Evolutionary conservation across 2,888 invertebrate species (phyloP), one percentile per base, ranked within the genome.

Genomic region (Atethmia centrago): DNA sequence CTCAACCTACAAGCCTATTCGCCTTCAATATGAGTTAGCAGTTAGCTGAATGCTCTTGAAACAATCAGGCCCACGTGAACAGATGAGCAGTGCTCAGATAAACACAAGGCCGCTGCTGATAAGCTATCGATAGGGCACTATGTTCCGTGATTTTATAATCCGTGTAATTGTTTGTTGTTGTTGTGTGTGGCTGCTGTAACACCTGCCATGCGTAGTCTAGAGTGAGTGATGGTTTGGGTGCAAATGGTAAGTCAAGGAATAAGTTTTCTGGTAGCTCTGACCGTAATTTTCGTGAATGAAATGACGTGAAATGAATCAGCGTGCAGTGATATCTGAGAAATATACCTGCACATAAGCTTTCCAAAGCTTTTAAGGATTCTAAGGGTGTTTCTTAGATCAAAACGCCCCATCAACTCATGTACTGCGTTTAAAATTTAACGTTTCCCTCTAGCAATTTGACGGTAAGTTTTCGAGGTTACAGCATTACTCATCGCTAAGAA

Each of bases 111-210:
- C 78, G 67, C 53, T n/a, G 49, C 56, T 76, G 85, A 86, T 85
- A 86, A 81, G 73, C 12, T 83, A 86, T 83, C 79, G 65, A 79
- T 85, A 67, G 56, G 62, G 47, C 61, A 62, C 56, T 64, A 61
- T 71, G 65, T 72, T 77, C 82, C 76, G 82, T 80, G 82, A 85
- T 85, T 85, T 82, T 80, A 83, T 78, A 85, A 80, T 84, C 77
- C 55, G 19, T 74, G 67, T 71, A 65, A 82, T 74, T 74, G 79
- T 82, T 78, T 78, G 65, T 82, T 82, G 40, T 82, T 81, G 28
- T 81, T 68, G 28, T 80, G n/a, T 51, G 40, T 28, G 28, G 19
- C 31, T 19, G 40, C 61, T 28, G 49, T 65, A 53, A 25, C 31
- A 31, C n/a, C 14, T 47, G 49, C 36, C 28, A 45, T 61, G 36